Base-by-base conservation (phyloP, 1,140 invertebrate genomes). In the Chelonus insularis region DNA sequence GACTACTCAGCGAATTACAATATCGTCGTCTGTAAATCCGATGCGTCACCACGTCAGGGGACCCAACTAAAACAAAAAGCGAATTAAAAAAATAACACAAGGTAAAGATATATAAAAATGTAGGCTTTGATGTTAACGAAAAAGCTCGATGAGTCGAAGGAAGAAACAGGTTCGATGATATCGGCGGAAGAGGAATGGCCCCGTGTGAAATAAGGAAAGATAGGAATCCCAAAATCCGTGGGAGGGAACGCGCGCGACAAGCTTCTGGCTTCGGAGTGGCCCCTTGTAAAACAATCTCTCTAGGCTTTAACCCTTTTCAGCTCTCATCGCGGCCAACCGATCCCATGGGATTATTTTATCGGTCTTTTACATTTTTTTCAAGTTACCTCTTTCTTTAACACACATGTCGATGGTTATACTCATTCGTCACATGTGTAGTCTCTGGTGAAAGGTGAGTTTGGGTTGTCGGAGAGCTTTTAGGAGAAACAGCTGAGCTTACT, bases 251-350 rank as follows among this genome's bases (percentile, higher is more conserved):
- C 64, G 64, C 48, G 25, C 64, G 67, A 72, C 70, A 70, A 72
- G 70, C 70, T 72, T 72, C 71, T 72, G 70, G 67, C 71, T 72
- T 72, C 60, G 57, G 58, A 71, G 69, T 72, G 70, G 68, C 51
- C 66, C 61, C 71, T 72, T 72, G 71, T 72, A 72, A 70, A 73
- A 73, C 71, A 72, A 70, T 64, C 59, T 65, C 64, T 67, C n/a
- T n/a, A n/a, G n/a, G 69, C 67, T 18, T 21, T 23, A 68, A 64
- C 63, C 69, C 65, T 70, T 47, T 52, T 43, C n/a, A n/a, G 68
- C 67, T 72, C 57, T 59, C 64, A n/a, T 60, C 61, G 56, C 61
- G n/a, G n/a, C n/a, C n/a, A n/a, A 61, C 63, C 66, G 64, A 68
- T 72, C 65, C 68, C 68, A 68, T 72, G 69, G 68, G 68, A 72